phyloP scores from a whole-genome alignment of 2,113 vertebrate genomes.

The Ifrita kowaldi region DNA sequence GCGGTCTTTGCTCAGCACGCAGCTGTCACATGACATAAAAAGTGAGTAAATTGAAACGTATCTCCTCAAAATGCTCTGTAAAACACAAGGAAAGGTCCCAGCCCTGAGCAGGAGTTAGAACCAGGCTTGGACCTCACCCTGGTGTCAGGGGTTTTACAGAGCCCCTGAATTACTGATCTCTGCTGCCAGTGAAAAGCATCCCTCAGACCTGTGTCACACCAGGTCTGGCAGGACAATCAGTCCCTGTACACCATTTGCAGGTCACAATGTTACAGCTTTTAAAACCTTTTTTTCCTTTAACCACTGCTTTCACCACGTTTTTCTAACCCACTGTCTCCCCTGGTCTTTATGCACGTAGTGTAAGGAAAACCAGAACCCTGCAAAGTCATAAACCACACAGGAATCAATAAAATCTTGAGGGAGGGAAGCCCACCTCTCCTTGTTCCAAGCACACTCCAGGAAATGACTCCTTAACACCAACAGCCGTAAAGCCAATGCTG shows the following conservation, averaged over 20 bases:
- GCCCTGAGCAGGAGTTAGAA: background rate
- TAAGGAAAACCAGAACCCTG: background rate
- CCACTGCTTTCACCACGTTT: background rate
- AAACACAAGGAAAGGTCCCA: background rate
- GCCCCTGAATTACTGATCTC: background rate
- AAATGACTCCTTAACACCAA: background rate
- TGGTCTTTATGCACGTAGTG: background rate
- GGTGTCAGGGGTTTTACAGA: accelerated
- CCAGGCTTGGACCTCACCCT: background rate
- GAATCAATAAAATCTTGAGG: background rate
- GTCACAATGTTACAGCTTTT: accelerated
- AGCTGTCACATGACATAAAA: accelerated
- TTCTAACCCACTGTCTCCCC: background rate
- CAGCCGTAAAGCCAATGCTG: background rate
- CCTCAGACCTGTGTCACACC: accelerated
- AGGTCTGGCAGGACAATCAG: accelerated
- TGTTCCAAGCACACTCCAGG: background rate
- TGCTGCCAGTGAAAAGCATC: background rate
- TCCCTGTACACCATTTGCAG: accelerated
- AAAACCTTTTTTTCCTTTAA: background rate
- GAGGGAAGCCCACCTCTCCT: background rate
- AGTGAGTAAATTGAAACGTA: background rate
- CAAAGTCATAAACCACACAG: background rate
- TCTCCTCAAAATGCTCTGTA: background rate
- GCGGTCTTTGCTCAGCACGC: accelerated